Base-by-base conservation (phyloP, 2,797 vertebrate genomes). In the Coranthus polyacanthus region DNA sequence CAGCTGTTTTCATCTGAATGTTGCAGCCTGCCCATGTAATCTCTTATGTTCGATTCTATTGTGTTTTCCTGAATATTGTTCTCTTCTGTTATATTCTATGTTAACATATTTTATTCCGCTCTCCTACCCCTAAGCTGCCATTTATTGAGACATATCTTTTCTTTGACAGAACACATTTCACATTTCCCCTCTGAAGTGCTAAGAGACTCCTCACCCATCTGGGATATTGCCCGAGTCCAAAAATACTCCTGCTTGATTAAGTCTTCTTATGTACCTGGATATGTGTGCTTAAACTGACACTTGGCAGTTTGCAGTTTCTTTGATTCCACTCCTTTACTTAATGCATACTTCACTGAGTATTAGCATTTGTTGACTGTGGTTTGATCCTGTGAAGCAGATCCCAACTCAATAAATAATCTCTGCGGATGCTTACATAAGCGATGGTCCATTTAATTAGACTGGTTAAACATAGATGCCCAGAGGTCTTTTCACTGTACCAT, bases 401-500 rank as follows among this genome's bases (percentile, higher is more conserved):
- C 86, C 81, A 70, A 83, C 82, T 87, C 83, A 78, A 86, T 88
- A 90, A 90, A 91, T 88, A 88, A 88, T 90, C 86, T 90, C 85
- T 44, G 82, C 32, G 79, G 83, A 87, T 68, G 70, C 84, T 85
- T 82, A 64, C 76, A 80, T 89, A 89, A 91, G 86, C 76, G 50
- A 87, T 73, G 72, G 86, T 85, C 84, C 86, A 80, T 89, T 92
- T 92, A 92, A 92, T 92, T 92, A 91, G 87, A 84, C 83, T 75
- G 81, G 84, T 92, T 91, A 87, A 83, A 83, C 87, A 79, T 77
- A 85, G 86, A 84, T 77, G 82, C 88, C 87, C 88, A 83, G 83
- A 87, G 85, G 90, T 91, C 84, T 90, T 86, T 89, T 90, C 84
- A 75, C 70, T 62, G 82, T 86, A 82, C 82, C 83, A 89, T 90